These are phyloP conservation scores for Eleginops maclovinus DNA, from an alignment of 2,113 vertebrate species.

Conservation along the genomic window DNA sequence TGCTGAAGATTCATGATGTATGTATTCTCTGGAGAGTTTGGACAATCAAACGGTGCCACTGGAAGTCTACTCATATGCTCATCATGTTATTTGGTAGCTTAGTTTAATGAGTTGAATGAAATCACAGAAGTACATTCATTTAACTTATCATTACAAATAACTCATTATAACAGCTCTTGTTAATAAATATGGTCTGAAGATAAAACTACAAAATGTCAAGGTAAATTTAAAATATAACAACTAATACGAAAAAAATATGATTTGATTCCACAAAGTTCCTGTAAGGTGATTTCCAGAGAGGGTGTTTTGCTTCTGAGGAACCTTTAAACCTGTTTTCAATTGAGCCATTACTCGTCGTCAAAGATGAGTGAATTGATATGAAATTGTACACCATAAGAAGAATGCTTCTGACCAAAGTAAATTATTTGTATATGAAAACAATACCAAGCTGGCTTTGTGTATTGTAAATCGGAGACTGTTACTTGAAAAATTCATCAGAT, in stretches of 20 bases:
- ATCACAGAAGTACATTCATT: too few species aligned
- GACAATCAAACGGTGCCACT: too few species aligned
- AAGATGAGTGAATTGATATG: not conserved
- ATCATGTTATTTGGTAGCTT: not conserved
- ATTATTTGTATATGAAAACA: not conserved
- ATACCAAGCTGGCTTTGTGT: not conserved
- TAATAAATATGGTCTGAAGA: too few species aligned
- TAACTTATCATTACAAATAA: not conserved
- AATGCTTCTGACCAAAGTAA: not conserved
- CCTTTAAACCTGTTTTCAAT: not conserved
- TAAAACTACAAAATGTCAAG: not conserved
- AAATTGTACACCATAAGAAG: constrained; percentile 1
- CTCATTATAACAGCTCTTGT: not conserved
- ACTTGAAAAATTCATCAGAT: constrained; percentile 3
- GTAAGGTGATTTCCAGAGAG: not conserved
- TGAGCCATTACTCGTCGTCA: not conserved
- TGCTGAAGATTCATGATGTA: too few species aligned
- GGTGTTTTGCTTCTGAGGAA: not conserved
- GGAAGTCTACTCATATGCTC: too few species aligned
- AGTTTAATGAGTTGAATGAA: too few species aligned
- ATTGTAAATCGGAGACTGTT: not conserved
- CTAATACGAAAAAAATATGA: not conserved
- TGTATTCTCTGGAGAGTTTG: too few species aligned
- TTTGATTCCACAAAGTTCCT: not conserved
- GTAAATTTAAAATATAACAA: not conserved